Conservation (phyloP, 2,888 invertebrate species). For the Rhagonycha fulva region DNA sequence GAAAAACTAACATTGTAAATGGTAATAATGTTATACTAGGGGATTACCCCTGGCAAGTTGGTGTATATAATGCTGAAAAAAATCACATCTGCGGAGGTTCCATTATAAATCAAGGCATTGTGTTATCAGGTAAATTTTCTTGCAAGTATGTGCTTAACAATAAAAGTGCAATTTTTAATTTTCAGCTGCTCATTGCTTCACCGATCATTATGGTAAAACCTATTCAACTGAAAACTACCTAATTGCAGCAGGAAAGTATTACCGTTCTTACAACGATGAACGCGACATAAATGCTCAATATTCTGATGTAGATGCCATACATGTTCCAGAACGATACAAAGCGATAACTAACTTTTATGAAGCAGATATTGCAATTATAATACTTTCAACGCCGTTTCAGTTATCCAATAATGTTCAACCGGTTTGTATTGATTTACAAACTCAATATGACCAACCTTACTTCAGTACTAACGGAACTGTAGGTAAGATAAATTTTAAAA, state of each 20-base stretch:
- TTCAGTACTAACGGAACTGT: neutral
- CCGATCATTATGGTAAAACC: conserved; percentile 26
- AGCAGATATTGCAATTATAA: conserved; percentile 49
- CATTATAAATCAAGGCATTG: conserved; percentile 38
- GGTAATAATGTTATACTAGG: neutral
- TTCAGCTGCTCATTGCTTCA: conserved; percentile 47
- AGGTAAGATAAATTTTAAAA: neutral
- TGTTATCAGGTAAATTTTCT: conserved; percentile 40
- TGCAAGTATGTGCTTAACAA: too few relatives aligned
- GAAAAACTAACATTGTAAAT: neutral
- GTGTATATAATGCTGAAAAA: conserved; percentile 32
- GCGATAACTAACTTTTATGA: conserved; percentile 37
- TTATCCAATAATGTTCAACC: conserved; percentile 47
- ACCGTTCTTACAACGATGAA: conserved; percentile 36
- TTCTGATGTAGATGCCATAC: conserved; percentile 21
- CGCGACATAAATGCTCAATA: conserved; percentile 29
- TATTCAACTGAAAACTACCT: conserved; percentile 18
- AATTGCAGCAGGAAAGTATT: conserved; percentile 45
- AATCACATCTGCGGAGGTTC: conserved; percentile 44
- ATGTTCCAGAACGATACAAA: conserved; percentile 34
- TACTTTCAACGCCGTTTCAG: conserved; percentile 40
- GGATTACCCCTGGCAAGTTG: conserved; percentile 43
- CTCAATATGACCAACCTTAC: neutral
- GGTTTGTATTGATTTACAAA: conserved; percentile 43
- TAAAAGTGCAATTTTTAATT: neutral